Percentiles rank a stretch among this genome's conserved stretches.
These are phyloP conservation scores for Chloropsis cyanopogon DNA, from an alignment of 2,113 vertebrate genomes.

Conservation along the genomic window DNA sequence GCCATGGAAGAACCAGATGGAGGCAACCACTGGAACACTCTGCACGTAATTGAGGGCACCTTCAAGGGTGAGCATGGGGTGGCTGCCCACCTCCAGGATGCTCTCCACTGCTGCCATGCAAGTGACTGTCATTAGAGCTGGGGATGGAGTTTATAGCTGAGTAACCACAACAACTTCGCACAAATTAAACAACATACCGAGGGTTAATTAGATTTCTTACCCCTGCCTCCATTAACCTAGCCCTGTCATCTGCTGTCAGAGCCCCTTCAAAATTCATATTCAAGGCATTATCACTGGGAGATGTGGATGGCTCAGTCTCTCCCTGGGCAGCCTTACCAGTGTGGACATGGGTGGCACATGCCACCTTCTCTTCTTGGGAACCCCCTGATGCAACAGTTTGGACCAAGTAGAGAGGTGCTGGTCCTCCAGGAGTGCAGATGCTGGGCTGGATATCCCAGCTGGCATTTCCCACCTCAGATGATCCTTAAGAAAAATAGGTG, in stretches of 20 bases:
- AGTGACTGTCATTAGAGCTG: slow-evolving; percentile 16
- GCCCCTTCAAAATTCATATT: not conserved
- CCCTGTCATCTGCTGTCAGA: not conserved
- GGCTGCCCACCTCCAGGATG: not conserved
- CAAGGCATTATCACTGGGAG: not conserved
- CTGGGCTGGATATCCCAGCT: not conserved
- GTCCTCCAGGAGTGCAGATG: not conserved
- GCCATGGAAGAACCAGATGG: slow-evolving; percentile 44
- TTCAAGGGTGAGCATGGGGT: not conserved
- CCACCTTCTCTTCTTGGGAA: not conserved
- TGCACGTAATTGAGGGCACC: slow-evolving; percentile 36
- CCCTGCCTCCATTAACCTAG: not conserved
- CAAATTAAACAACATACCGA: slow-evolving; percentile 53
- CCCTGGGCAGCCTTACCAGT: not conserved
- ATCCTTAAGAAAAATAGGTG: not conserved
- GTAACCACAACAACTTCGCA: slow-evolving; percentile 48
- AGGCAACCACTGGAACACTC: slow-evolving; percentile 40
- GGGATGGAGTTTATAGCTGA: slow-evolving; percentile 41
- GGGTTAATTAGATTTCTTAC: slow-evolving; percentile 64
- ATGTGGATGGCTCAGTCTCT: not conserved
- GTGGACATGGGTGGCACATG: not conserved
- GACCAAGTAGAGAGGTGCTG: not conserved
- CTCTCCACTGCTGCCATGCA: not conserved
- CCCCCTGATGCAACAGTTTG: not conserved
- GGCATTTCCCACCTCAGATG: not conserved